phyloP scores from a whole-genome alignment of 2,888 invertebrate species.

The Autographa pulchrina region DNA sequence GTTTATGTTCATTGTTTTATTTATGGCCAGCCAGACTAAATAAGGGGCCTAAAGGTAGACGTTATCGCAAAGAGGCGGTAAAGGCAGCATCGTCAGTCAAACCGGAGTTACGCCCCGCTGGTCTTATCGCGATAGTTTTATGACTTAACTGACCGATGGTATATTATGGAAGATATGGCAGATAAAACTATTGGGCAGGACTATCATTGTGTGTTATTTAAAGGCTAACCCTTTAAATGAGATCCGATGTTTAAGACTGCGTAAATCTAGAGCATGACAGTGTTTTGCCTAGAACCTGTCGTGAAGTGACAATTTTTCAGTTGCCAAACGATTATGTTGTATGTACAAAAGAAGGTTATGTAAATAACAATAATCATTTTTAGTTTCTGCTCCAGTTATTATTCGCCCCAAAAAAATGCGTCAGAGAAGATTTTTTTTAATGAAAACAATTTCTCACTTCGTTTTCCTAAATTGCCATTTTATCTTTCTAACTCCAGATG shows the following conservation, averaged over 20 bases:
- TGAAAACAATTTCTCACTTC: background rate
- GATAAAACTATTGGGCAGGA: background rate
- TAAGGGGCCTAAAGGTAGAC: conserved; percentile 28
- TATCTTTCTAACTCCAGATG: background rate
- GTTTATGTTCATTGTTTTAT: conserved; percentile 9
- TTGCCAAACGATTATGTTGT: too few species aligned
- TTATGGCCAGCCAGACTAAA: conserved; percentile 20
- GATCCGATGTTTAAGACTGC: too few species aligned
- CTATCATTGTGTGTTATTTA: background rate
- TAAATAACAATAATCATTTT: too few species aligned
- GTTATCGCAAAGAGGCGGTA: conserved; percentile 34
- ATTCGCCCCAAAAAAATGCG: background rate
- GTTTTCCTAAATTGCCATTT: background rate
- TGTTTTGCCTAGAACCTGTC: too few species aligned
- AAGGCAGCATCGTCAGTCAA: conserved; percentile 37
- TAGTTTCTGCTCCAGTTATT: background rate
- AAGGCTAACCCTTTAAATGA: too few species aligned
- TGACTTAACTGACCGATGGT: background rate
- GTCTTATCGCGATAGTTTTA: conserved; percentile 40
- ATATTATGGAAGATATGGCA: background rate
- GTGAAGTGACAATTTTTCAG: too few species aligned
- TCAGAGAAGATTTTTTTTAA: background rate
- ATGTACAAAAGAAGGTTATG: too few species aligned
- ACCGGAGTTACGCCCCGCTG: conserved; percentile 35
- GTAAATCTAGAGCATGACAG: too few species aligned